Conservation (phyloP, 2,113 vertebrate species). For the Xyliphius kryptos region DNA sequence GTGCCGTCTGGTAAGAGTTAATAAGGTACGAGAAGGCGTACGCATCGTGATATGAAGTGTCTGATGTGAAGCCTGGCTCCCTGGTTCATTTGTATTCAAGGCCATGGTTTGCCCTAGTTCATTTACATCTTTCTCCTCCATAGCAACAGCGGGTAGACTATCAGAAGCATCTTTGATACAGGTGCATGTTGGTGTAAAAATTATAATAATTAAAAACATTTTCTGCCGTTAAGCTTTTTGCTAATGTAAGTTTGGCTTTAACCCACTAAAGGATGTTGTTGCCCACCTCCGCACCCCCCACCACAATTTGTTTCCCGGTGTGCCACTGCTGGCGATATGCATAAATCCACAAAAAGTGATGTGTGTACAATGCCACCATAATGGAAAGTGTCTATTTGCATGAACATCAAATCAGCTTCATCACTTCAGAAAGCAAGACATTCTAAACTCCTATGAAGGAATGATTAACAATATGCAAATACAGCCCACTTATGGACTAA, state of each 20-base stretch:
- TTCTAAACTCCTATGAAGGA: constrained; percentile 12
- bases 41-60: constrained; percentile 42
- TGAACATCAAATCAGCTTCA: constrained; percentile 31
- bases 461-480: constrained; percentile 9
- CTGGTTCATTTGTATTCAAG: constrained; percentile 83
- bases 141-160: constrained; percentile 79
- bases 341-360: constrained; percentile 3
- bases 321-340: constrained; percentile 19
- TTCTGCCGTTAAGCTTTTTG: constrained; percentile 46
- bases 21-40: constrained; percentile 13
- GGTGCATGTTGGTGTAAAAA: constrained; percentile 55
- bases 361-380: constrained; percentile 23
- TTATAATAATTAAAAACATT: constrained; percentile 26
- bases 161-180: constrained; percentile 80
- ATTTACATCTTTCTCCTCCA: constrained; percentile 82
- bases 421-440: constrained; percentile 14
- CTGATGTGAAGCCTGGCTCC: constrained; percentile 56
- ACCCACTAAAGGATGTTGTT: constrained; percentile 37
- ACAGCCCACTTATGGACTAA: neutral
- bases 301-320: constrained; percentile 18
- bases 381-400: constrained; percentile 36
- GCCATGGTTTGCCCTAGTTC: constrained; percentile 77
- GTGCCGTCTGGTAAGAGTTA: constrained; percentile 8
- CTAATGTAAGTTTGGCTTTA: constrained; percentile 47
- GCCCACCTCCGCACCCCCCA: constrained; percentile 11